A percentile compares a stretch with the other conserved stretches of the same genome.
Conservation (phyloP, 2,797 vertebrate species). For the Manis pentadactyla region DNA sequence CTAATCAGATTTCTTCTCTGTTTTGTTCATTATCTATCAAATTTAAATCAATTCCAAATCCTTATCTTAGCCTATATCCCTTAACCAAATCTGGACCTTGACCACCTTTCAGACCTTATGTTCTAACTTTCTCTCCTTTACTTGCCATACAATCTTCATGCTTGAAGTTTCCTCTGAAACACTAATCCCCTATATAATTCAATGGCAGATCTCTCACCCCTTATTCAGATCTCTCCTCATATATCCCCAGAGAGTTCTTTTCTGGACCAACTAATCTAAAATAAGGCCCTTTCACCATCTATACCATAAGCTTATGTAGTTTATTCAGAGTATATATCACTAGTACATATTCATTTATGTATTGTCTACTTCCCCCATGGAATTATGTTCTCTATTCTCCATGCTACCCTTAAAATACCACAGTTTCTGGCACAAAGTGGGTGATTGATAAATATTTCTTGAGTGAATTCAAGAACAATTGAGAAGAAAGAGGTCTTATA, state of each 20-base stretch:
- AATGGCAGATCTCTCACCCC: background rate
- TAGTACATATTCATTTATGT: background rate
- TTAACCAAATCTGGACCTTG: background rate
- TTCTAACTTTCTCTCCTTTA: background rate
- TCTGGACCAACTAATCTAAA: background rate
- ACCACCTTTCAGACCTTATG: background rate
- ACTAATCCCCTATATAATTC: background rate
- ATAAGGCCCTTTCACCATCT: background rate
- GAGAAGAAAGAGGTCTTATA: background rate
- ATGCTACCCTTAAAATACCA: background rate
- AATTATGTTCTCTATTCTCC: background rate
- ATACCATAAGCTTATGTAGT: background rate
- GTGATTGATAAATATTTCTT: background rate
- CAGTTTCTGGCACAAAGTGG: background rate
- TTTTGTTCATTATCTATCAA: background rate
- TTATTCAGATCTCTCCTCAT: background rate
- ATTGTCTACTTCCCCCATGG: background rate
- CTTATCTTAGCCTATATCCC: background rate
- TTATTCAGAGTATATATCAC: background rate
- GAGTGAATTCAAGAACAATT: background rate
- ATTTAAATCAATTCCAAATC: conserved; percentile 22
- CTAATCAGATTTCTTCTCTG: background rate
- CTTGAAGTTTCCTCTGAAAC: background rate
- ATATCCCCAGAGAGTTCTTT: background rate
- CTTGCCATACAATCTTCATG: background rate